Evolutionary conservation across 2,888 invertebrate species (phyloP), one percentile per base, ranked within the genome.

Genomic region (Aradus depressus): DNA sequence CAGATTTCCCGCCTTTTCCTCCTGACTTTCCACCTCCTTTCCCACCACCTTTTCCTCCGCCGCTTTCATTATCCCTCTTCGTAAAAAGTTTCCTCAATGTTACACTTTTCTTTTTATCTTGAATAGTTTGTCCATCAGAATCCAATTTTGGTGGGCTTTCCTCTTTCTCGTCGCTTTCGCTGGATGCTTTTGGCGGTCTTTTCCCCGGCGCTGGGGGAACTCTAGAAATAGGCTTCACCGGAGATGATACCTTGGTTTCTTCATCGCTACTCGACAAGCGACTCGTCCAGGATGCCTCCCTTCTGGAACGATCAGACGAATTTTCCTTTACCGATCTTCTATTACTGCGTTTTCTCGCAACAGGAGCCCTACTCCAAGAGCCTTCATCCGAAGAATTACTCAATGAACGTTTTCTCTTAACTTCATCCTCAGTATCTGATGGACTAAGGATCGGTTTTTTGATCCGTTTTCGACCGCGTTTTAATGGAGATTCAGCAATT

Each of bases 71-170:
- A n/a, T 58, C 59, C 61, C 66, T 55, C 10, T 71, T 71, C 1
- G 73, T 75, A 63, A 81, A 81, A 45, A 82, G 68, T 62, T 79
- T 80, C 35, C 78, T 70, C 48, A 83, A 65, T 1, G 81, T 80
- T 61, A 75, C 78, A 60, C 73, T 80, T 65, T 82, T 83, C 67
- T 81, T 82, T 62, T 81, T 81, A 64, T 82, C 81, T 53, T 76
- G 73, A 1, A 75, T 72, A 10, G 71, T 65, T 44, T 75, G 75
- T n/a, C 69, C 70, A 43, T 71, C 72, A 31, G 69, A 67, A 44
- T 71, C 71, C 22, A 71, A 55, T 51, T 70, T 71, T 1, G 70
- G 68, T 0, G 71, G 71, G 2, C 65, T 65, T 62, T 68, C 44
- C 61, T 64, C 53, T 64, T 67, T 68, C 34, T 59, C 59, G 23